A percentile compares a stretch with the other conserved stretches of the same genome.
phyloP scores from a whole-genome alignment of 2,888 invertebrate species.

The Timema podura region DNA sequence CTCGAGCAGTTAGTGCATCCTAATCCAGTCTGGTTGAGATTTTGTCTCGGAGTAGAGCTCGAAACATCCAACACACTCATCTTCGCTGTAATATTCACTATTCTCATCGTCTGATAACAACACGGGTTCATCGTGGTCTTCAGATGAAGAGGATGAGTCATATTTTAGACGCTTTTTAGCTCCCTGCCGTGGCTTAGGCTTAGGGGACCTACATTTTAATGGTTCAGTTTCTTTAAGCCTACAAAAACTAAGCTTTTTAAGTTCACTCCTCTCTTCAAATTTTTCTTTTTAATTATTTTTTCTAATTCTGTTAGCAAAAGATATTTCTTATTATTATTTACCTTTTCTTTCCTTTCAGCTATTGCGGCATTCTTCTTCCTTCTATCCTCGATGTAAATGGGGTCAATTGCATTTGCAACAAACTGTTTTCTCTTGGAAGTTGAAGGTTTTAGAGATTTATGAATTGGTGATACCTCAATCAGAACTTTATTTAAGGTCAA shows the following conservation, averaged over 20 bases:
- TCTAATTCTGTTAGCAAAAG: neutral
- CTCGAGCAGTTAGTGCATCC: slow-evolving; percentile 3
- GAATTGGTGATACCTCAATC: neutral
- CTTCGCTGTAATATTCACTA: neutral
- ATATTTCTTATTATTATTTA: neutral
- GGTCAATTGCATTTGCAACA: neutral
- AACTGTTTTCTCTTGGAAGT: neutral
- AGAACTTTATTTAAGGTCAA: neutral
- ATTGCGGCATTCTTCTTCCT: neutral
- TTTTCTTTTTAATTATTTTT: neutral
- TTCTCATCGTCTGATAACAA: neutral
- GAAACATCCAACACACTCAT: slow-evolving; percentile 13
- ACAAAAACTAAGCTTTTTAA: too few relatives aligned
- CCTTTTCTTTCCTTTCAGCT: neutral
- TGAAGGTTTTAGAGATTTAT: neutral
- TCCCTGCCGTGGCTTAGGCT: too few relatives aligned
- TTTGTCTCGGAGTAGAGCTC: slow-evolving; percentile 5
- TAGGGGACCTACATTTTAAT: too few relatives aligned
- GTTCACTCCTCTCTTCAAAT: neutral
- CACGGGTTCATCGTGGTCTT: neutral
- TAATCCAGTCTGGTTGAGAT: slow-evolving; percentile 6
- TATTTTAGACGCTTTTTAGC: too few relatives aligned
- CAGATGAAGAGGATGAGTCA: too few relatives aligned
- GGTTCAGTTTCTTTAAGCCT: too few relatives aligned
- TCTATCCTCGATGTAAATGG: neutral